Evolutionary conservation across 1,140 invertebrate genomes (phyloP), one percentile per base, ranked within the genome.

Genomic region (Tenebrio molitor): DNA sequence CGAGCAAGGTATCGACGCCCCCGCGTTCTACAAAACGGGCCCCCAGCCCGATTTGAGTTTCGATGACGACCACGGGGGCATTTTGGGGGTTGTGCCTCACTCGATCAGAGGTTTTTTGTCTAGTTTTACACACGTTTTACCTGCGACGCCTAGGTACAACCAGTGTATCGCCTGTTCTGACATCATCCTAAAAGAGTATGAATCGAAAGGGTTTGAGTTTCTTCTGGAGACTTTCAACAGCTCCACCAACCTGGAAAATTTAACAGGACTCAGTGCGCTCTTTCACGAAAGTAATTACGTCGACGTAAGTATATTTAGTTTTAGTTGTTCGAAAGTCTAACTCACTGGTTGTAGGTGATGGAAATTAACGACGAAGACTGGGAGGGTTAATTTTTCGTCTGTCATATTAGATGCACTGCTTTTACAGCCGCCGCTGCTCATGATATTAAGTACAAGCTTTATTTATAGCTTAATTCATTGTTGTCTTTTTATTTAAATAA

Each of bases 151-250:
- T 50, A 91, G 92, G 74, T 99, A 97, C 86, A 86, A 91, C 65
- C 91, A 94, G 72, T 99, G 97, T 79, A 96, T 97, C 44, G 97
- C 96, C 0, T 99, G 97, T 81, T 97, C 95, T 0, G 79, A 84
- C 17, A 78, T 84, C 0, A 87, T 97, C 16, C 78, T 95, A 15
- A 79, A 89, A 10, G 87, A 87, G 33, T 97, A 94, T 82, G 84
- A 83, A 77, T 81, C 83, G 17, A 85, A 91, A 1, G 91, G 92
- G 0, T 89, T 91, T 68, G 88, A 90, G 0, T 98, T 99, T 82
- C 82, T 99, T 12, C 77, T 95, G 3, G 89, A 93, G 76, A 95
- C 93, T 0, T 96, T 97, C 77, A 92, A 96, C 80, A 89, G 91
- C 77, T 90, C 93, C 1, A 90, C 89, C 74, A 94, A 93, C 84